Percentiles rank a stretch among this genome's conserved stretches.
Evolutionary conservation across 2,113 vertebrate genomes (phyloP).

Genomic region (Carassius carassius): DNA sequence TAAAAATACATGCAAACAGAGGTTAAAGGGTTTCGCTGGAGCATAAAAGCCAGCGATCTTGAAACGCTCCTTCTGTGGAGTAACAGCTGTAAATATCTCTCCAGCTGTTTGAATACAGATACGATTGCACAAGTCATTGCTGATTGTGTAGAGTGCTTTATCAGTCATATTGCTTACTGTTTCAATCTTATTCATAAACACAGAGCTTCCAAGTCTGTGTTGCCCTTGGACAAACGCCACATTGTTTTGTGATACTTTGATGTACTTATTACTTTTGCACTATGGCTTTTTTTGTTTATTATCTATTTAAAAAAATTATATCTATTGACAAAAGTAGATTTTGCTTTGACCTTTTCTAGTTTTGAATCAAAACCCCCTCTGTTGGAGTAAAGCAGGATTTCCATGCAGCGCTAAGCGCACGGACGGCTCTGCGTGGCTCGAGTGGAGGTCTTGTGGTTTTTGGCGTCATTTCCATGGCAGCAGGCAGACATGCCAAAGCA

Average conservation of each 20-base stretch:
- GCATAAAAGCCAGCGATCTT: constrained; percentile 47
- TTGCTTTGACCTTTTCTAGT: not conserved
- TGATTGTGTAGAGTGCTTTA: not conserved
- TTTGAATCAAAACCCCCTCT: not conserved
- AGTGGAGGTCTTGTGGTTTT: constrained; percentile 4
- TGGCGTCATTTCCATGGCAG: constrained; percentile 30
- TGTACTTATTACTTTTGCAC: too few relatives aligned
- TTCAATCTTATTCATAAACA: not conserved
- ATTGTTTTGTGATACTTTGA: not conserved
- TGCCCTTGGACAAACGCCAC: not conserved
- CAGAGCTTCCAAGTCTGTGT: not conserved
- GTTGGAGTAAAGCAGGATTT: constrained; percentile 16
- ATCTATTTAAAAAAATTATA: too few relatives aligned
- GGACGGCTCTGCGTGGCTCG: not conserved
- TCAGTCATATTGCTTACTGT: not conserved
- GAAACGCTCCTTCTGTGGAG: constrained; percentile 54
- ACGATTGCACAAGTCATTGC: not conserved
- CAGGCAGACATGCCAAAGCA: constrained; percentile 45
- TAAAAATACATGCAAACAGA: constrained; percentile 59
- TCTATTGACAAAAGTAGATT: too few relatives aligned
- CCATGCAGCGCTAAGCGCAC: not conserved
- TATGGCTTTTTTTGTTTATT: too few relatives aligned
- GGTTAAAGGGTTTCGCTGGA: constrained; percentile 50
- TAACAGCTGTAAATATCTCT: not conserved
- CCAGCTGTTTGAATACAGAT: not conserved